Evolutionary conservation across 2,888 invertebrate genomes (phyloP).

Genomic region (Hypsopygia costalis): DNA sequence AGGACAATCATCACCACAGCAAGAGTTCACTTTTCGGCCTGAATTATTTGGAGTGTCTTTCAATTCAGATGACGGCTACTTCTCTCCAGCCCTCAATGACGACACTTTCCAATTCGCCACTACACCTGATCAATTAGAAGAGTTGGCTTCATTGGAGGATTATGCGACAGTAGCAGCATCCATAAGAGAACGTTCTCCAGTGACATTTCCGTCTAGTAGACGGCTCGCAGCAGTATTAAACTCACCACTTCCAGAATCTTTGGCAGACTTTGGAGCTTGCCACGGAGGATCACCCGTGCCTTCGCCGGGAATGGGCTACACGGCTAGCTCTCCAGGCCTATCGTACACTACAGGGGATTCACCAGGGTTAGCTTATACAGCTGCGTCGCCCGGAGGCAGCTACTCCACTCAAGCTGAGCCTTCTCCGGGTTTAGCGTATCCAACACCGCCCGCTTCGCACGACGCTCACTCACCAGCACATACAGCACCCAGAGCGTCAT

Average conservation of each 20-base stretch:
- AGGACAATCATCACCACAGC: constrained; percentile 81
- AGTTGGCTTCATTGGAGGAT: constrained; percentile 82
- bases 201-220: constrained; percentile 83
- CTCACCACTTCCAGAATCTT: constrained; percentile 88
- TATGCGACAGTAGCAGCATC: constrained; percentile 81
- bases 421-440: constrained; percentile 89
- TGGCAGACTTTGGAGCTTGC: constrained; percentile 91
- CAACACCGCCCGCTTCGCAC: constrained; percentile 93
- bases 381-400: constrained; percentile 61
- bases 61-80: constrained; percentile 83
- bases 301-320: constrained; percentile 76
- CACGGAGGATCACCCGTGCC: constrained; percentile 79
- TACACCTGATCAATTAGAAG: constrained; percentile 82
- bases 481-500: constrained; percentile 86
- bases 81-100: constrained; percentile 85
- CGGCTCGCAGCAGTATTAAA: constrained; percentile 88
- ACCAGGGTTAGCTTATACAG: constrained; percentile 61
- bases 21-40: constrained; percentile 81
- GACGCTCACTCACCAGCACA: constrained; percentile 86
- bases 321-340: constrained; percentile 82
- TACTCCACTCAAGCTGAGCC: constrained; percentile 65
- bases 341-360: constrained; percentile 87
- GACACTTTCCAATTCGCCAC: constrained; percentile 86
- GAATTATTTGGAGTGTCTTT: constrained; percentile 83
- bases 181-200: constrained; percentile 79